Percentiles rank a stretch among this genome's conserved stretches.
phyloP scores from a whole-genome alignment of 2,113 vertebrate species.

The Oncorhynchus clarkii region DNA sequence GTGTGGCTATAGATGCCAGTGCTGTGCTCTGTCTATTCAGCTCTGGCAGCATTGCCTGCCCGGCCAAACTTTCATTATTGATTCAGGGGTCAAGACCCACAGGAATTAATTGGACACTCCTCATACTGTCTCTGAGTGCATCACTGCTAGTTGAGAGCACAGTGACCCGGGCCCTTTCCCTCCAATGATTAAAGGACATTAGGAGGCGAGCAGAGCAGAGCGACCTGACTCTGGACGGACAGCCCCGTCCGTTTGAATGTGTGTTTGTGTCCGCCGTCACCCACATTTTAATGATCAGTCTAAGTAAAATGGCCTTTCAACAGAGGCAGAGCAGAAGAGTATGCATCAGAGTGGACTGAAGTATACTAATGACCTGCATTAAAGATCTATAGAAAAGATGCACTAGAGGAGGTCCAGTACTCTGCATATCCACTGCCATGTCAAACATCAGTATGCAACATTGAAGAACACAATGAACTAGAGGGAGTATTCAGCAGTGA shows the following conservation, averaged over 20 bases:
- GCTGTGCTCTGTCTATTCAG: no score
- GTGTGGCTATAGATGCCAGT: neutral
- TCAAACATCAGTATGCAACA: no score
- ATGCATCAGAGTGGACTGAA: conserved; percentile 32
- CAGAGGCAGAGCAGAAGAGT: conserved; percentile 22
- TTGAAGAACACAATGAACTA: no score
- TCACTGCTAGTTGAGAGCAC: conserved; percentile 51
- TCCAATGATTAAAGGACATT: conserved; percentile 65
- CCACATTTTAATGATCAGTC: no score
- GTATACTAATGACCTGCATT: conserved; percentile 29
- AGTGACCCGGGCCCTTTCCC: conserved; percentile 44
- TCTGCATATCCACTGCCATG: no score
- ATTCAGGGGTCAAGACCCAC: conserved; percentile 52
- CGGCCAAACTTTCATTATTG: conserved; percentile 49
- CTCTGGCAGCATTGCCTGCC: conserved; percentile 10
- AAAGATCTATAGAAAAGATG: no score
- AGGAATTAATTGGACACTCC: conserved; percentile 64
- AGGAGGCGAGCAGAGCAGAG: conserved; percentile 58
- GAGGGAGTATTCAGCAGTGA: no score
- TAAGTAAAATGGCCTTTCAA: no score
- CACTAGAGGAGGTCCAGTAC: no score
- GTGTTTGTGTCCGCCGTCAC: neutral
- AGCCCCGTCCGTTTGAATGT: no score
- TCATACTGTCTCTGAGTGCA: conserved; percentile 34
- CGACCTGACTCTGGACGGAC: conserved; percentile 45